Conservation (phyloP, 2,888 invertebrate species). For the Nomada goodeniana region DNA sequence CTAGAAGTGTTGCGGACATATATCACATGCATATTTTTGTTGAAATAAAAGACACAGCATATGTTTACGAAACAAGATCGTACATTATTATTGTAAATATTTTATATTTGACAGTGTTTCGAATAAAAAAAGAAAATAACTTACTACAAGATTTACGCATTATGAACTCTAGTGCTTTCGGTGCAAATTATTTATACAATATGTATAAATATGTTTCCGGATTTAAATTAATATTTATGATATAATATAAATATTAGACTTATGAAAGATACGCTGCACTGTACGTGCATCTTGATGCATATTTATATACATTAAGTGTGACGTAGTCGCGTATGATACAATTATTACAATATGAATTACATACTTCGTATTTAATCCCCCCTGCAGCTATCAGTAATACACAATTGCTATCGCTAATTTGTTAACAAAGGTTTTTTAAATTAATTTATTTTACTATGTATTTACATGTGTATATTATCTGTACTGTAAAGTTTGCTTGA, state of each 20-base stretch:
- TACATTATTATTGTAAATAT: not conserved
- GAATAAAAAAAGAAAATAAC: conserved; percentile 17
- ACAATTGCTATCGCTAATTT: not conserved
- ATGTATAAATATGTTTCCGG: not conserved
- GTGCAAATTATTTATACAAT: not conserved
- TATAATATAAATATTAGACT: conserved; percentile 17
- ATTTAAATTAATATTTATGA: conserved; percentile 4
- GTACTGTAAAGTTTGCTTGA: conserved; percentile 11
- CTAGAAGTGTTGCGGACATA: too few relatives aligned
- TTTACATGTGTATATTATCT: conserved; percentile 1
- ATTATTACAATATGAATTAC: not conserved
- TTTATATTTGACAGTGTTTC: not conserved
- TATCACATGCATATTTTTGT: too few relatives aligned
- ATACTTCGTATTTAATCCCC: not conserved
- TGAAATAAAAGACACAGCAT: too few relatives aligned
- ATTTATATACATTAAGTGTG: not conserved
- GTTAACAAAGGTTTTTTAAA: not conserved
- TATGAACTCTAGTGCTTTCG: conserved; percentile 12
- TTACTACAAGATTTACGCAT: not conserved
- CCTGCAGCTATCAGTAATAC: not conserved
- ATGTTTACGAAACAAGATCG: not conserved
- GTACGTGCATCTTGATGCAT: not conserved
- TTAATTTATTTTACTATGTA: not conserved
- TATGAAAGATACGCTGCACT: not conserved
- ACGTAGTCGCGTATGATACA: not conserved